Evolutionary conservation across 1,140 invertebrate species (phyloP).

Genomic region (Halyomorpha halys): DNA sequence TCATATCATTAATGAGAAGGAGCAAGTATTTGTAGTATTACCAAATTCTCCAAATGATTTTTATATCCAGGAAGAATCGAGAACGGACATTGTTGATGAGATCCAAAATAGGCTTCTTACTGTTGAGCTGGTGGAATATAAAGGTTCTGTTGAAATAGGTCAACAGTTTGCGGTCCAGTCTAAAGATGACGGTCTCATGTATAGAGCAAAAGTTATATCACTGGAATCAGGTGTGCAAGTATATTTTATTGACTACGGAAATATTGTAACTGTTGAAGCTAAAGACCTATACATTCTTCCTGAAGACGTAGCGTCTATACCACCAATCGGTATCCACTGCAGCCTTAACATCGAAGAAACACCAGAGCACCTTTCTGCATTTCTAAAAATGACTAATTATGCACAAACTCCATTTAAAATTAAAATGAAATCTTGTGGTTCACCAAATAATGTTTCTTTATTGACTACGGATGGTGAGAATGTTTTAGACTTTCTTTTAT

Average conservation of each 20-base stretch:
- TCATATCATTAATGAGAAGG: conserved; percentile 15
- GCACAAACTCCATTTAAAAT: conserved; percentile 3
- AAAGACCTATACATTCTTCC: conserved; percentile 31
- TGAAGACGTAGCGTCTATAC: neutral
- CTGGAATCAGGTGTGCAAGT: conserved; percentile 44
- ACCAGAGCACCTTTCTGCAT: neutral
- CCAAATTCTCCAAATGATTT: conserved; percentile 22
- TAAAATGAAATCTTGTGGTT: neutral
- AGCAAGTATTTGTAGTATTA: conserved; percentile 32
- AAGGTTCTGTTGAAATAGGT: conserved; percentile 31
- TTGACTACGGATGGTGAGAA: neutral
- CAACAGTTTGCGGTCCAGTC: conserved; percentile 52
- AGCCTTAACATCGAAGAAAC: conserved; percentile 6
- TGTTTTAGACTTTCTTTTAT: neutral
- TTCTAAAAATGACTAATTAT: conserved; percentile 5
- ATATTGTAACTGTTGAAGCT: conserved; percentile 34
- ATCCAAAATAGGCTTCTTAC: neutral
- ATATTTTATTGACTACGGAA: conserved; percentile 49
- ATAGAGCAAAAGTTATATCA: conserved; percentile 51
- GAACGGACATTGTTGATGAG: neutral
- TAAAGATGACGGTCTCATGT: conserved; percentile 48
- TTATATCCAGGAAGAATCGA: conserved; percentile 25
- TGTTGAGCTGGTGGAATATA: conserved; percentile 14
- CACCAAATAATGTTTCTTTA: conserved; percentile 8
- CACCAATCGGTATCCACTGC: conserved; percentile 3